Percentiles rank a stretch among this genome's conserved stretches.
These are phyloP conservation scores for Bactericera cockerelli DNA, from an alignment of 1,140 invertebrate genomes.

Conservation along the genomic window DNA sequence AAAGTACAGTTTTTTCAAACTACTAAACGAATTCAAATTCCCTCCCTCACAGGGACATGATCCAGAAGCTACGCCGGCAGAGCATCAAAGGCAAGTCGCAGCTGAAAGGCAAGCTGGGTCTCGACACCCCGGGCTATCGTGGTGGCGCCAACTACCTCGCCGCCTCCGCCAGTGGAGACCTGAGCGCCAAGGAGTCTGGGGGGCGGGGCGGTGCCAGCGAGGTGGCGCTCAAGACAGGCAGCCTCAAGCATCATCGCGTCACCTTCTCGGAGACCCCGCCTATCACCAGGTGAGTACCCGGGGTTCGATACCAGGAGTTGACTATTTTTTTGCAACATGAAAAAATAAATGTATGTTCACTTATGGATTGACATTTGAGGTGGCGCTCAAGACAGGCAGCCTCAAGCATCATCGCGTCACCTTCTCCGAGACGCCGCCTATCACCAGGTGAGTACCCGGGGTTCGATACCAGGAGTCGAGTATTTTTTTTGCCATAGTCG, in stretches of 20 bases:
- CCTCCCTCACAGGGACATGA: slow-evolving; percentile 74
- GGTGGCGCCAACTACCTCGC: slow-evolving; percentile 54
- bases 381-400: neutral
- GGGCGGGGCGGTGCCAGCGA: slow-evolving; percentile 15
- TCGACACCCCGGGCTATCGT: slow-evolving; percentile 41
- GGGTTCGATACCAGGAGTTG: no score
- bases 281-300: no score
- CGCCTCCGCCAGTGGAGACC: slow-evolving; percentile 43
- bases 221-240: neutral
- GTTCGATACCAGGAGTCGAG: no score
- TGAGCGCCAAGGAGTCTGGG: slow-evolving; percentile 32
- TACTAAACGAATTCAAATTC: no score
- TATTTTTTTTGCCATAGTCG: no score
- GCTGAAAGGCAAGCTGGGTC: slow-evolving; percentile 61
- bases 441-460: no score
- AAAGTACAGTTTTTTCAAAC: no score
- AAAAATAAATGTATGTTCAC: no score
- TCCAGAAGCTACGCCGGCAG: slow-evolving; percentile 70
- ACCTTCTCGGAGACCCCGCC: neutral
- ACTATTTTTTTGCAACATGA: no score
- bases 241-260: neutral
- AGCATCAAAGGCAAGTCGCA: slow-evolving; percentile 59
- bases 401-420: neutral
- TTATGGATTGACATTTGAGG: no score
- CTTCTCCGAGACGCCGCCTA: neutral